These are phyloP conservation scores for Rachycentron canadum DNA, from an alignment of 2,797 vertebrate species.

Conservation along the genomic window DNA sequence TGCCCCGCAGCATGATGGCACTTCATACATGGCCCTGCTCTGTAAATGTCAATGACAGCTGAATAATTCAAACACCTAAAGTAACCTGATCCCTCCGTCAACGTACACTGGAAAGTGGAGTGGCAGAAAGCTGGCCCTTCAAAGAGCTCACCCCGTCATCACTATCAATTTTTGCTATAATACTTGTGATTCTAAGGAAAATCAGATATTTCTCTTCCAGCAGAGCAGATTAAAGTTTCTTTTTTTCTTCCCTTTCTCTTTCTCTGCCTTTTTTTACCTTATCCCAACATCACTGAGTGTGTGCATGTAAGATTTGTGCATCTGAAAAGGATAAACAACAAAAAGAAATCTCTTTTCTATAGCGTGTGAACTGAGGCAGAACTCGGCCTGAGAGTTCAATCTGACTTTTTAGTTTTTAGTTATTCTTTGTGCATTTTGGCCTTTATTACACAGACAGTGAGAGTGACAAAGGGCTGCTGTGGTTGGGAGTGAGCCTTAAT, in stretches of 20 bases:
- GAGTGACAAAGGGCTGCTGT: too few relatives aligned
- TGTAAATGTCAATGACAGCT: constrained; percentile 81
- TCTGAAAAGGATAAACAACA: constrained; percentile 32
- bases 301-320: constrained; percentile 11
- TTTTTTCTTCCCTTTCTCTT: neutral
- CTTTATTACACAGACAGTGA: too few relatives aligned
- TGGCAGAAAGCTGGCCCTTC: constrained; percentile 14
- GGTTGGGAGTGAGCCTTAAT: too few relatives aligned
- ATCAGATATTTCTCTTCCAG: constrained; percentile 14
- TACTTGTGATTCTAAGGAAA: constrained; percentile 18
- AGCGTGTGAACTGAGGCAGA: constrained; percentile 47
- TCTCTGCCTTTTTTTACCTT: neutral
- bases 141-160: neutral
- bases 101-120: constrained; percentile 67
- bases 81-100: constrained; percentile 78
- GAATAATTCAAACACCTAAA: constrained; percentile 85
- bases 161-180: constrained; percentile 35
- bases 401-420: constrained; percentile 3
- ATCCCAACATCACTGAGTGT: neutral
- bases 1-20: constrained; percentile 46
- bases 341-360: constrained; percentile 32
- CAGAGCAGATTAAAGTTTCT: constrained; percentile 26
- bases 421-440: too few relatives aligned
- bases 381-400: constrained; percentile 58
- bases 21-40: constrained; percentile 71